These are phyloP conservation scores for Bubalus kerabau DNA, from an alignment of 2,113 vertebrate species.

Conservation along the genomic window DNA sequence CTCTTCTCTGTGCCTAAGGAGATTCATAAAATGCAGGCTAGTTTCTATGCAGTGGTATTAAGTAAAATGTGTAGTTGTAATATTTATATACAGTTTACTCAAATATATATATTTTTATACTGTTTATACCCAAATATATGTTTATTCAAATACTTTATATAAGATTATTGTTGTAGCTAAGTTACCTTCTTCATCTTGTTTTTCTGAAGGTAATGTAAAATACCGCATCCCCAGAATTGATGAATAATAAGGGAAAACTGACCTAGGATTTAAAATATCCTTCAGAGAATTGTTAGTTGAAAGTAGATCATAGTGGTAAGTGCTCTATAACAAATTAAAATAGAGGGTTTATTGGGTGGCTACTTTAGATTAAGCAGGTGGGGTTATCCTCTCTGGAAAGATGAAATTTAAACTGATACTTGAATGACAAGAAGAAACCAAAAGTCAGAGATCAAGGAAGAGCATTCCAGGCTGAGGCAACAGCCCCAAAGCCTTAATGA, in stretches of 20 bases:
- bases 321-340: background rate
- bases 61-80: background rate
- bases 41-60: conserved; percentile 1
- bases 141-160: background rate
- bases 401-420: background rate
- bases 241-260: conserved; percentile 18
- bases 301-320: conserved; percentile 25
- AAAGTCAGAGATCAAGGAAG: background rate
- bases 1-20: conserved; percentile 6
- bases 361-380: background rate
- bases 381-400: background rate
- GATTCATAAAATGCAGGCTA: background rate
- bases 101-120: background rate
- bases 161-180: conserved; percentile 22
- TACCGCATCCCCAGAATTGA: background rate
- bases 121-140: background rate
- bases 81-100: background rate
- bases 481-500: background rate
- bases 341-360: background rate
- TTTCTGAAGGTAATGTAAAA: conserved; percentile 37
- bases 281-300: conserved; percentile 21
- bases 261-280: conserved; percentile 25
- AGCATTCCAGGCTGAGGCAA: background rate
- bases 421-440: background rate
- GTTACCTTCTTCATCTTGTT: conserved; percentile 30